Conservation (phyloP, 2,888 invertebrate genomes). For the Tipula lateralis region DNA sequence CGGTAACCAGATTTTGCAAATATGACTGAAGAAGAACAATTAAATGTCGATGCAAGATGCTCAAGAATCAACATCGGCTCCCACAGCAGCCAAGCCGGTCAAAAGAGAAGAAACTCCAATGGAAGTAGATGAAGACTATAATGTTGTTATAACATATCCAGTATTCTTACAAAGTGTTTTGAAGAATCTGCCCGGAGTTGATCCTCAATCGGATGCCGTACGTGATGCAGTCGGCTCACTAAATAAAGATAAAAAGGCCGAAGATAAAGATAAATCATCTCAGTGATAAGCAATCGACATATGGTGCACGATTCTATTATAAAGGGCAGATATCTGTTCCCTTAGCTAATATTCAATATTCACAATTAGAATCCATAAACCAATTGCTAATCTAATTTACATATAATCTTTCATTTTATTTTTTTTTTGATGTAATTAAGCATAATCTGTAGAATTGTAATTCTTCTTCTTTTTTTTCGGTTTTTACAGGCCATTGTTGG, state of each 20-base stretch:
- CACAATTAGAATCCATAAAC: not conserved
- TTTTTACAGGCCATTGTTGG: too few species aligned
- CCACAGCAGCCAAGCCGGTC: slow-evolving; percentile 55
- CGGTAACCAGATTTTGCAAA: slow-evolving; percentile 73
- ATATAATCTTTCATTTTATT: not conserved
- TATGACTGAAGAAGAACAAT: slow-evolving; percentile 98
- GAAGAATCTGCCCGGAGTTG: slow-evolving; percentile 91
- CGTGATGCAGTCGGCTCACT: slow-evolving; percentile 77
- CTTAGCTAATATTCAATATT: not conserved
- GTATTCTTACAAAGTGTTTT: slow-evolving; percentile 89
- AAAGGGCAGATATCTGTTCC: not conserved
- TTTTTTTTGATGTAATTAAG: too few species aligned
- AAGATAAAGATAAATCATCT: slow-evolving; percentile 52
- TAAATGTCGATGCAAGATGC: slow-evolving; percentile 99
- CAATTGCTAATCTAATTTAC: not conserved
- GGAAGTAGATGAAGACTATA: slow-evolving; percentile 87
- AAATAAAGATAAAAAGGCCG: slow-evolving; percentile 56
- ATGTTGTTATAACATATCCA: slow-evolving; percentile 92
- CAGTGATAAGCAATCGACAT: not conserved
- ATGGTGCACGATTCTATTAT: not conserved
- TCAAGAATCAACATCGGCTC: slow-evolving; percentile 38
- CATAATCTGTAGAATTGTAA: too few species aligned
- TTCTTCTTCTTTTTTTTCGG: too few species aligned
- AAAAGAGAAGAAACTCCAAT: slow-evolving; percentile 58
- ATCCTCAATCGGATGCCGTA: slow-evolving; percentile 87